Percentiles rank a stretch among this genome's conserved stretches.
Evolutionary conservation across 2,888 invertebrate genomes (phyloP).

Genomic region (Hofmannophila pseudospretella): DNA sequence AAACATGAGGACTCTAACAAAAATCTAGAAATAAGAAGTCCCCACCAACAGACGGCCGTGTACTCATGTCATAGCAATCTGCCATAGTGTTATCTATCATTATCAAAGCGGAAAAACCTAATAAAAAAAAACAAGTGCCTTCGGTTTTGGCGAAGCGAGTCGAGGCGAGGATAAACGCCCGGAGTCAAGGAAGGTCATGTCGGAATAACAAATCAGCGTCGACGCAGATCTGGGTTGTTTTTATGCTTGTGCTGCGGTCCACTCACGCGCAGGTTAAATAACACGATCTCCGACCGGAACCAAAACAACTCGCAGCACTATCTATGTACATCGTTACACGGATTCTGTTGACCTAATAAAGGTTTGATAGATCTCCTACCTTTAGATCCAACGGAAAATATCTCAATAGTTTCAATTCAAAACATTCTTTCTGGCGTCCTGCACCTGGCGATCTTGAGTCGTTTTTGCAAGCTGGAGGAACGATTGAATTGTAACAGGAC

Average conservation of each 20-base stretch:
- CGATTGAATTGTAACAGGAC: constrained; percentile 44
- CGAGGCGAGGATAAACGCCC: constrained; percentile 40
- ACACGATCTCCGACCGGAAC: constrained; percentile 16
- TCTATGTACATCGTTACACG: not conserved
- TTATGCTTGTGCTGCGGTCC: constrained; percentile 18
- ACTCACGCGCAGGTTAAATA: constrained; percentile 31
- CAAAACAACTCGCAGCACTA: not conserved
- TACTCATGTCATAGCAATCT: no score
- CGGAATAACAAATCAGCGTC: constrained; percentile 48
- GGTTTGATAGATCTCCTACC: not conserved
- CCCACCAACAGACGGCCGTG: no score
- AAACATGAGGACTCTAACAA: no score
- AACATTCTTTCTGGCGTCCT: no score
- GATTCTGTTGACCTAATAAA: constrained; percentile 12
- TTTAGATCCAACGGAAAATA: no score
- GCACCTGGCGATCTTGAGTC: constrained; percentile 35
- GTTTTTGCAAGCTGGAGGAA: constrained; percentile 39
- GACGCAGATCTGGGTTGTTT: constrained; percentile 28
- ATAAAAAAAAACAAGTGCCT: constrained; percentile 4
- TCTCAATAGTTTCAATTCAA: no score
- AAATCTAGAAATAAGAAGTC: no score
- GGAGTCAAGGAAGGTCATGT: constrained; percentile 60
- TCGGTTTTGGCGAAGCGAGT: constrained; percentile 11
- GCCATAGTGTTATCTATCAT: no score
- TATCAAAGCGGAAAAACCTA: not conserved